Conservation (phyloP, 1,140 invertebrate genomes). For the Drosophila nasuta region DNA sequence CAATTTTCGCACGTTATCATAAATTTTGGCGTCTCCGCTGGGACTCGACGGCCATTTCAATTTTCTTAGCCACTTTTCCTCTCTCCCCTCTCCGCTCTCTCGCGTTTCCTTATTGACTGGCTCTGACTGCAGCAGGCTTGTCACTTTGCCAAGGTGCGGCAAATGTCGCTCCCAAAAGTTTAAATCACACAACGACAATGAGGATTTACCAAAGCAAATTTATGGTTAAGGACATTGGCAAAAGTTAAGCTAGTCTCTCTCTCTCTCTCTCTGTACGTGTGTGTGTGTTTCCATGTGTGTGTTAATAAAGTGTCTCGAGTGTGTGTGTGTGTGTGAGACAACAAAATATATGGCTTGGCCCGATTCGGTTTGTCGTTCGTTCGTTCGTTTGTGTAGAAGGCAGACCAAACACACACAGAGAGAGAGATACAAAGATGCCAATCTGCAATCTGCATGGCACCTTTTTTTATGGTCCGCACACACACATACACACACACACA, state of each 20-base stretch:
- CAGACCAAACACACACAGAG: conserved; percentile 24
- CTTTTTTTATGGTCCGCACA: conserved; percentile 64
- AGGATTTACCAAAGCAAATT: conserved; percentile 81
- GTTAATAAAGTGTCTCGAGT: conserved; percentile 50
- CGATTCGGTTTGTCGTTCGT: conserved; percentile 1
- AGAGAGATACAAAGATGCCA: conserved; percentile 70
- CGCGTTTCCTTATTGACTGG: conserved; percentile 33
- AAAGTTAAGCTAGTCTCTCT: conserved; percentile 69
- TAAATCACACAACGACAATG: conserved; percentile 83
- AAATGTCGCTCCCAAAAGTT: conserved; percentile 65
- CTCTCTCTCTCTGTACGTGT: conserved; percentile 32
- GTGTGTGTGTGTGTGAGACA: conserved; percentile 35
- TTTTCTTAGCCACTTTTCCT: conserved; percentile 56
- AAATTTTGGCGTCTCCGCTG: conserved; percentile 57
- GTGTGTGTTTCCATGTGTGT: conserved; percentile 24
- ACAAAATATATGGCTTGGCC: conserved; percentile 55
- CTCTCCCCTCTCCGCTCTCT: background rate
- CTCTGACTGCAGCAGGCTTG: conserved; percentile 39
- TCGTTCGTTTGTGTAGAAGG: conserved; percentile 25
- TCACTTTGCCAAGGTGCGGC: conserved; percentile 59
- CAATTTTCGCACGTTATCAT: conserved; percentile 63
- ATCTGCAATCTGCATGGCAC: conserved; percentile 80
- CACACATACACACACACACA: conserved; percentile 61
- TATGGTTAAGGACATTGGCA: conserved; percentile 79
- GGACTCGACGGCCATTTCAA: conserved; percentile 63